Evolutionary conservation across 2,113 vertebrate species (phyloP).

Genomic region (Gambusia affinis): DNA sequence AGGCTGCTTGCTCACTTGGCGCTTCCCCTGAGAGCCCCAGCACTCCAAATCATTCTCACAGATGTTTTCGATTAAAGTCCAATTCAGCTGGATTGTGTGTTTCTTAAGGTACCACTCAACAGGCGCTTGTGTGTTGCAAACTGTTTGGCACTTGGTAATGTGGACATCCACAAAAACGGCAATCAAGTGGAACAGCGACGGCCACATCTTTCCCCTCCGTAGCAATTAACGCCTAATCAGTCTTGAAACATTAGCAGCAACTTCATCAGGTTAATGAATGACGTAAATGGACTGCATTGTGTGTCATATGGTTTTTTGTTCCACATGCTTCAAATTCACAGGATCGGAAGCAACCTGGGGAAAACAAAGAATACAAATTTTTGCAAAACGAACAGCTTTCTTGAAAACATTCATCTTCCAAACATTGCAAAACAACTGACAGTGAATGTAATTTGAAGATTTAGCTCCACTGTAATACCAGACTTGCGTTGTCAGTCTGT

Average conservation of each 20-base stretch:
- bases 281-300: background rate
- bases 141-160: slow-evolving; percentile 52
- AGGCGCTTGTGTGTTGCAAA: slow-evolving; percentile 68
- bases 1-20: slow-evolving; percentile 6
- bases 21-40: slow-evolving; percentile 61
- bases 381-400: background rate
- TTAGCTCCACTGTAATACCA: slow-evolving; percentile 22
- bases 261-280: slow-evolving; percentile 33
- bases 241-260: slow-evolving; percentile 5
- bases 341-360: slow-evolving; percentile 30
- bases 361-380: slow-evolving; percentile 21
- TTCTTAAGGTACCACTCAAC: slow-evolving; percentile 76
- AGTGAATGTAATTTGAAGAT: background rate
- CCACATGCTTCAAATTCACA: slow-evolving; percentile 10
- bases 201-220: slow-evolving; percentile 47
- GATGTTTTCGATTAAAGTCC: slow-evolving; percentile 79
- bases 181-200: slow-evolving; percentile 33
- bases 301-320: slow-evolving; percentile 7
- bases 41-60: slow-evolving; percentile 77
- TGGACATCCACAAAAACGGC: slow-evolving; percentile 45
- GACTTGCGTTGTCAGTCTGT: slow-evolving; percentile 27
- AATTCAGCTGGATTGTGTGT: slow-evolving; percentile 72
- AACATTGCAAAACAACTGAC: background rate
- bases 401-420: background rate
- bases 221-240: slow-evolving; percentile 15